Evolutionary conservation across 1,140 invertebrate species (phyloP).

Genomic region (Drosophila bocki): DNA sequence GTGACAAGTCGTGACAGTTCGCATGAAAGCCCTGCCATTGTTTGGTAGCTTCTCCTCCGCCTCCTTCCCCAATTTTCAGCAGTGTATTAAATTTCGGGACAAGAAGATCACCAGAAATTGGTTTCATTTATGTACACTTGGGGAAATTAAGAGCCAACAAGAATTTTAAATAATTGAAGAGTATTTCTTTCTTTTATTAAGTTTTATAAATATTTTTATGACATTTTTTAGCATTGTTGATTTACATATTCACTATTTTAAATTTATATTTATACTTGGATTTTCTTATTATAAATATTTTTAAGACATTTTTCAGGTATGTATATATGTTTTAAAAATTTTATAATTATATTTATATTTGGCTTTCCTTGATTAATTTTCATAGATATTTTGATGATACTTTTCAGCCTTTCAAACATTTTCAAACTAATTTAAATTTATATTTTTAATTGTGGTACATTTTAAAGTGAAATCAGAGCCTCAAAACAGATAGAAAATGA

Average conservation of each 20-base stretch:
- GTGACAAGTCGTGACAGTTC: constrained; percentile 80
- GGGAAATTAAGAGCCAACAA: neutral
- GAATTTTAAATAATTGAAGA: neutral
- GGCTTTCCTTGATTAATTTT: too few species aligned
- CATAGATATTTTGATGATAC: too few species aligned
- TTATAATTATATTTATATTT: too few species aligned
- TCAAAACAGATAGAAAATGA: neutral
- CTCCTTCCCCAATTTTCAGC: constrained; percentile 24
- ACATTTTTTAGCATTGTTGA: neutral
- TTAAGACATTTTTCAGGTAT: too few species aligned
- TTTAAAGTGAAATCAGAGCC: neutral
- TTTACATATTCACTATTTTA: too few species aligned
- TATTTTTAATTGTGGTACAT: neutral
- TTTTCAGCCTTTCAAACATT: too few species aligned
- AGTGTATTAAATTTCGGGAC: constrained; percentile 66
- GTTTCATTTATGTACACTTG: constrained; percentile 27
- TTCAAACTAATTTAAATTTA: too few species aligned
- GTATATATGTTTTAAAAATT: too few species aligned
- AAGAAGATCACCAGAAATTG: constrained; percentile 34
- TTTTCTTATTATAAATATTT: too few species aligned
- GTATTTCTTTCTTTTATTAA: constrained; percentile 36
- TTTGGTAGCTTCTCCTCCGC: constrained; percentile 21
- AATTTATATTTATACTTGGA: too few species aligned
- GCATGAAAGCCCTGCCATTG: constrained; percentile 78
- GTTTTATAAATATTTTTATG: neutral